A percentile compares a stretch with the other conserved stretches of the same genome.
These are phyloP conservation scores for Parasteatoda lunata DNA, from an alignment of 2,888 invertebrate species.

Conservation along the genomic window DNA sequence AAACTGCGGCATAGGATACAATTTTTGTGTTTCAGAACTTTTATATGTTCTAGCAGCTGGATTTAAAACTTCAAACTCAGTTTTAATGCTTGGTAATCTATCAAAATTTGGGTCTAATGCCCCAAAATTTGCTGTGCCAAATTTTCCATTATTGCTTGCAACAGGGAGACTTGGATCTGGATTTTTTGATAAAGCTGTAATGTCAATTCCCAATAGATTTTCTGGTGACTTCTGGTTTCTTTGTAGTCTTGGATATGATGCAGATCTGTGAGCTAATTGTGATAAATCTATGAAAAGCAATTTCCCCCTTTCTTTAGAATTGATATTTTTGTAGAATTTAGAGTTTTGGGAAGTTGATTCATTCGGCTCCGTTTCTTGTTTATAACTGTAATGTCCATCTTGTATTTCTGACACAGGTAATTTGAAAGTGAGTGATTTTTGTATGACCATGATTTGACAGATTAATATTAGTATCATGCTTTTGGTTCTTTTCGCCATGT, in stretches of 20 bases:
- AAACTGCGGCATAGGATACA: conserved; percentile 34
- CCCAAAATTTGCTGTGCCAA: no score
- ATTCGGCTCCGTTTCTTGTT: no score
- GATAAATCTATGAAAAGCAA: conserved; percentile 52
- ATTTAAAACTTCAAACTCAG: background rate
- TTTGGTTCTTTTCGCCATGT: no score
- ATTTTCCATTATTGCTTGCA: background rate
- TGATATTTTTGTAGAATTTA: conserved; percentile 8
- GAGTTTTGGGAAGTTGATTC: no score
- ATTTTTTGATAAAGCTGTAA: conserved; percentile 42
- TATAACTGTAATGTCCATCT: no score
- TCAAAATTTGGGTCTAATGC: conserved; percentile 30
- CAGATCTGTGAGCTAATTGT: conserved; percentile 1
- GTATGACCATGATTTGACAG: no score
- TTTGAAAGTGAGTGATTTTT: no score
- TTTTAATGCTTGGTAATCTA: conserved; percentile 26
- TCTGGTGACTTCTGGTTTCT: conserved; percentile 15
- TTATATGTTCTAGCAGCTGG: no score
- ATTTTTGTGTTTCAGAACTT: no score
- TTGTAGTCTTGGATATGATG: background rate
- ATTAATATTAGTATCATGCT: no score
- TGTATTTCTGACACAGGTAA: no score
- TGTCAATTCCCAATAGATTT: conserved; percentile 46
- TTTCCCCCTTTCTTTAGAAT: background rate
- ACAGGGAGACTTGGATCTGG: conserved; percentile 50